A percentile compares a stretch with the other conserved stretches of the same genome.
Evolutionary conservation across 2,797 vertebrate genomes (phyloP).

Genomic region (Hydrocynus forskahlii): DNA sequence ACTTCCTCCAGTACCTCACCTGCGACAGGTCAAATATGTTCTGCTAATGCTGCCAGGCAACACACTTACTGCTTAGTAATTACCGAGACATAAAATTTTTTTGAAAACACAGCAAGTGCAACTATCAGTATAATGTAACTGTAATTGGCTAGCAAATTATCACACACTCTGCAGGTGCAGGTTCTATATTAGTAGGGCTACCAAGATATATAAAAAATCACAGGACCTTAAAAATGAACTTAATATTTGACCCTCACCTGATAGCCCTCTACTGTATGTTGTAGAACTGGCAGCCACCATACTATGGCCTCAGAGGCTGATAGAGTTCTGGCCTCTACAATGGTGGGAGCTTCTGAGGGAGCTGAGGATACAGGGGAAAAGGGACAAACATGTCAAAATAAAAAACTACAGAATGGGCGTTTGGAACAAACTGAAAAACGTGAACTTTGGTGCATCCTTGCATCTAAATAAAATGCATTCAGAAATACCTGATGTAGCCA

Average conservation of each 20-base stretch:
- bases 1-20: slow-evolving; percentile 90
- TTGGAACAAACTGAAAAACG: not conserved
- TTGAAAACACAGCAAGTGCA: not conserved
- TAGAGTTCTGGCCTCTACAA: slow-evolving; percentile 77
- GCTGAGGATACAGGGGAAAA: slow-evolving; percentile 73
- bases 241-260: slow-evolving; percentile 77
- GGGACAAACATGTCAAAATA: slow-evolving; percentile 22
- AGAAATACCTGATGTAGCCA: not conserved
- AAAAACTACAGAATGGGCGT: not conserved
- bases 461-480: not conserved
- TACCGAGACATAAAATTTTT: not conserved
- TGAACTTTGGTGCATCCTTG: not conserved
- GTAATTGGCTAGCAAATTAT: not conserved
- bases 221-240: not conserved
- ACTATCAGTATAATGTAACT: not conserved
- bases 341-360: slow-evolving; percentile 83
- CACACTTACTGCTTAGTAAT: slow-evolving; percentile 3
- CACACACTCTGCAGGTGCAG: not conserved
- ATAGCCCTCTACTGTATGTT: slow-evolving; percentile 86
- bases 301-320: slow-evolving; percentile 89
- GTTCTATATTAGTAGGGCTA: not conserved
- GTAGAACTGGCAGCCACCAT: slow-evolving; percentile 82
- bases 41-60: not conserved
- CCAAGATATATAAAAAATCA: not conserved
- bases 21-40: slow-evolving; percentile 58